A percentile compares a stretch with the other conserved stretches of the same genome.
These are phyloP conservation scores for Hecatera dysodea DNA, from an alignment of 2,888 invertebrate species.

Conservation along the genomic window DNA sequence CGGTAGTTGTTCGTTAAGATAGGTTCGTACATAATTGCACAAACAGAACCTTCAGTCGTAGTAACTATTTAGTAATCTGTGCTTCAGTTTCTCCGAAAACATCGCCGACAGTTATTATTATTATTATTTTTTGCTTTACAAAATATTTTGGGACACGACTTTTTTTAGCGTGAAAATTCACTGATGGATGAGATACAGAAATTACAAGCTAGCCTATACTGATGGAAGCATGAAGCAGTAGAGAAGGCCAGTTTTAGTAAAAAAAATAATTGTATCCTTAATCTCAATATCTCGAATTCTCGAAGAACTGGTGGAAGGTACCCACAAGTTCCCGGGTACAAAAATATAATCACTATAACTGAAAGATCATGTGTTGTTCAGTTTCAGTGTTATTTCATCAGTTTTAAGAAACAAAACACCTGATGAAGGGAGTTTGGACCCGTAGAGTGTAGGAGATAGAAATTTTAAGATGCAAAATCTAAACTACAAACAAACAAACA, in stretches of 20 bases:
- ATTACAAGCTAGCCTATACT: not conserved
- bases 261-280: not conserved
- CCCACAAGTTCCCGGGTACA: not conserved
- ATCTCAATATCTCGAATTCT: not conserved
- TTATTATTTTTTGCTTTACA: too few relatives aligned
- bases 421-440: not conserved
- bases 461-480: not conserved
- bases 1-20: too few relatives aligned
- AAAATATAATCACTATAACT: not conserved
- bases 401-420: not conserved
- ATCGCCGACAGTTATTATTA: too few relatives aligned
- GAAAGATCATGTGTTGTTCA: not conserved
- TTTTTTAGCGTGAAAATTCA: too few relatives aligned
- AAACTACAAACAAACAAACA: constrained; percentile 18
- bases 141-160: too few relatives aligned
- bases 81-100: too few relatives aligned
- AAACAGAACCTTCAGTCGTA: too few relatives aligned
- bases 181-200: too few relatives aligned
- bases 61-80: too few relatives aligned
- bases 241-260: not conserved
- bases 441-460: not conserved
- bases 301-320: too few relatives aligned
- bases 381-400: not conserved
- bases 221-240: not conserved
- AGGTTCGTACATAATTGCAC: too few relatives aligned